Conservation (phyloP, 2,113 vertebrate genomes). For the Myrmophylax atrothorax region DNA sequence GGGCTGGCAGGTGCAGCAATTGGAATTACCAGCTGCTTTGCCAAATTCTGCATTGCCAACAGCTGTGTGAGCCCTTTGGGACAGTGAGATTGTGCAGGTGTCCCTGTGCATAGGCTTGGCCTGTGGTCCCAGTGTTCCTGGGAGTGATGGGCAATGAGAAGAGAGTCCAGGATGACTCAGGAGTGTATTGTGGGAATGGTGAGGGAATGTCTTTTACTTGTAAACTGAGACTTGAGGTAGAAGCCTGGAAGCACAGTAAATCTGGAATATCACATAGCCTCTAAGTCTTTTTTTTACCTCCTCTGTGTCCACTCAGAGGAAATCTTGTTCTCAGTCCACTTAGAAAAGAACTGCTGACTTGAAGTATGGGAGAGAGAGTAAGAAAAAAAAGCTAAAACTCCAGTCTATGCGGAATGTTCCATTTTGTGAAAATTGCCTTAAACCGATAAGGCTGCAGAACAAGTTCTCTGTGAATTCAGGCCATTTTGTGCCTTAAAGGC, state of each 20-base stretch:
- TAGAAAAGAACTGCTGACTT: neutral
- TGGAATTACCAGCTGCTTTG: neutral
- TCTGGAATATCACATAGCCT: neutral
- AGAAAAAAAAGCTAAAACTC: neutral
- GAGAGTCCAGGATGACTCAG: neutral
- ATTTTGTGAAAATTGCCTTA: neutral
- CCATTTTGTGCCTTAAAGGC: neutral
- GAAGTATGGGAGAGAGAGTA: neutral
- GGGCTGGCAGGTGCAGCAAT: neutral
- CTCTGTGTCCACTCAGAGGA: neutral
- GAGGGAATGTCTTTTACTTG: neutral
- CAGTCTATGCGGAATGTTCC: neutral
- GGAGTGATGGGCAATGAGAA: neutral
- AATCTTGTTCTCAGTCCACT: neutral
- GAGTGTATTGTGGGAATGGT: neutral
- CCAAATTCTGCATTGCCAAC: neutral
- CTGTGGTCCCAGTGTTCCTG: accelerated
- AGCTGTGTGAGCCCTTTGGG: neutral
- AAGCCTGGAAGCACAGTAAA: neutral
- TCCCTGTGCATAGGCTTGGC: neutral
- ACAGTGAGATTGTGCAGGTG: neutral
- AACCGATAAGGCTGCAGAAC: accelerated
- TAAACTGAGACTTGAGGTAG: neutral
- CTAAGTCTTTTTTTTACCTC: neutral
- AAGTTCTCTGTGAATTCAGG: constrained; percentile 8